Evolutionary conservation across 2,888 invertebrate genomes (phyloP).

Genomic region (Ichneumon xanthorius): DNA sequence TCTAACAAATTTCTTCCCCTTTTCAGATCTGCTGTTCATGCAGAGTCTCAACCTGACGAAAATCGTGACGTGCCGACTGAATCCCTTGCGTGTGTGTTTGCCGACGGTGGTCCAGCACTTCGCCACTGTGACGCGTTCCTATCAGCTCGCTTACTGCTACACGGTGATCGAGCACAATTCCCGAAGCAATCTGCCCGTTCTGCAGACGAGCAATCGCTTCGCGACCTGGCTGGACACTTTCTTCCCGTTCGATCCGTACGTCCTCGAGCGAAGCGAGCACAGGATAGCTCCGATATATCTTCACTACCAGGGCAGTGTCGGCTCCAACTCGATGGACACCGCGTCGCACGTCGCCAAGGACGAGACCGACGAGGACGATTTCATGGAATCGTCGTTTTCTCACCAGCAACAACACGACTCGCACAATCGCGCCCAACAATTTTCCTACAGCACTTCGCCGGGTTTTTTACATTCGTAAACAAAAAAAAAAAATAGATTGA

Average conservation of each 20-base stretch:
- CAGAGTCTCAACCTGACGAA: slow-evolving; percentile 94
- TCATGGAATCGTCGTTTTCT: slow-evolving; percentile 71
- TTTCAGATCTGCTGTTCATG: slow-evolving; percentile 92
- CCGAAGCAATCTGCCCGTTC: slow-evolving; percentile 87
- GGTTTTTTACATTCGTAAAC: slow-evolving; percentile 70
- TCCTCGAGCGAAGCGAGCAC: slow-evolving; percentile 87
- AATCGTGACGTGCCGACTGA: slow-evolving; percentile 93
- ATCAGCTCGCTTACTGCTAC: slow-evolving; percentile 97
- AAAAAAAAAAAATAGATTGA: background rate
- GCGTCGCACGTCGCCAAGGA: slow-evolving; percentile 36
- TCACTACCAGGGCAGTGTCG: slow-evolving; percentile 83
- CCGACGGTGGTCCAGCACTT: slow-evolving; percentile 92
- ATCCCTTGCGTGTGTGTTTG: slow-evolving; percentile 94
- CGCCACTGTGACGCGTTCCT: slow-evolving; percentile 92
- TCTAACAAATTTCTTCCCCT: slow-evolving; percentile 2
- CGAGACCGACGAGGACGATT: slow-evolving; percentile 73
- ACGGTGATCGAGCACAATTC: slow-evolving; percentile 94
- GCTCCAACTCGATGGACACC: slow-evolving; percentile 39
- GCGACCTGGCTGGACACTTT: slow-evolving; percentile 88
- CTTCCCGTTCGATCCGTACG: slow-evolving; percentile 97
- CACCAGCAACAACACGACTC: slow-evolving; percentile 61
- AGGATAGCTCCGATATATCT: slow-evolving; percentile 85
- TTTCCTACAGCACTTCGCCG: slow-evolving; percentile 72
- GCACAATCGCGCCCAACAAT: slow-evolving; percentile 67
- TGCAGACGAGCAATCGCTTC: slow-evolving; percentile 85